Evolutionary conservation across 2,888 invertebrate genomes (phyloP), one percentile per base, ranked within the genome.

Genomic region (Lasioglossum malachurum): DNA sequence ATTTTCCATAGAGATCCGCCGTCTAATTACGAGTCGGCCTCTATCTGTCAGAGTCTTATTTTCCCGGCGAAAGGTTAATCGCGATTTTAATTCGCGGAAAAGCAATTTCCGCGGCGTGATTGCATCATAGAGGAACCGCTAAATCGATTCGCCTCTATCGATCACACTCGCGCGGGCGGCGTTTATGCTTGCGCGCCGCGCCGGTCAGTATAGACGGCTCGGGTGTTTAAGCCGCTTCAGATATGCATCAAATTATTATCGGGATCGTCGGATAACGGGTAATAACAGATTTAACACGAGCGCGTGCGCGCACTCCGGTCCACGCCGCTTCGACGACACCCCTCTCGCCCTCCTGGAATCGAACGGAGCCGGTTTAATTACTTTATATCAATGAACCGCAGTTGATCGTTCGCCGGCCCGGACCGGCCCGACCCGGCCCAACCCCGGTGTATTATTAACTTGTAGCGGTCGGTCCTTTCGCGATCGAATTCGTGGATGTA

Each of bases 301-400:
- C 64, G 38, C 27, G 14, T 31, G 41, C 53, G 14, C 23, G n/a
- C 12, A 16, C 44, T n/a, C 38, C 57, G 71, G 35, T 14, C 31
- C 19, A 10, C 72, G 19, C 10, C 53, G 53, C n/a, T 23, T 10
- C n/a, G 10, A n/a, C 44, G 5, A 35, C 27, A 64, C 14, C 7
- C 31, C 2, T 16, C 2, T 16, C 14, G 0, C 8, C 19, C 19
- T 16, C 2, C 53, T 12, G 46, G 41, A 75, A 78, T 69, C 38
- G 41, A 71, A 46, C 46, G 16, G n/a, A 7, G 38, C 38, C 49
- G 67, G 27, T 81, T 83, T 84, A 81, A 84, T 81, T 77, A 77
- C 81, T 76, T 81, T 81, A 71, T 81, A 83, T 71, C 69, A 60
- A 80, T 75, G 79, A 79, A 82, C 74, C 53, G 67, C 53, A 19